Base-by-base conservation (phyloP, 1,140 invertebrate species). In the Micrasema longulum region DNA sequence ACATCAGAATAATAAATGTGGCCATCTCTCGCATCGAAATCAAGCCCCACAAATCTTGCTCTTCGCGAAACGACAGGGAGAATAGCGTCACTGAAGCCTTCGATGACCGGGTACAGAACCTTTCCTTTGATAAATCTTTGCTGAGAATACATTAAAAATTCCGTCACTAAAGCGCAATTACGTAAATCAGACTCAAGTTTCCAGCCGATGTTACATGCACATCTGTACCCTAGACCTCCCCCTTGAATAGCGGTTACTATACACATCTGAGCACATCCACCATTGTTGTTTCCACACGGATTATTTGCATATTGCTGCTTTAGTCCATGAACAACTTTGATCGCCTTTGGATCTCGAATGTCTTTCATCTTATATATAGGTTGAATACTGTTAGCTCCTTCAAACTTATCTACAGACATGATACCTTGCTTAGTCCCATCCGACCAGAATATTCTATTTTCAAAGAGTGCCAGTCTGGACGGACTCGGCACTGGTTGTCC, bases 1-100 rank as follows among this genome's bases (percentile, higher is more conserved):
- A 98, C 97, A 80, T 99, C 97, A 1, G 96, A 98, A 83, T 97
- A 98, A 79, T 98, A 99, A 66, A 99, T 97, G 76, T 95, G 93
- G 76, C 96, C 90, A 76, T 97, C 93, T 69, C 91, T 87, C 0
- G 95, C 91, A 82, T 98, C 96, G 80, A 97, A 99, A 80, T 99
- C 98, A 16, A 99, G 82, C n/a, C 97, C 97, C 3, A 99, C 97
- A 81, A 98, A 98, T 77, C 97, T 87, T 0, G 97, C 97, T 22
- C 96, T 88, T 45, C 94, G 85, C 0, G 96, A 97, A 0, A 97
- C 95, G 1, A 95, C 93, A 0, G 94, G 94, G 9, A 94, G 79
- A 14, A 99, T 98, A 1, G 97, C 97, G 80, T 99, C 97, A 73
- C 92, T 95, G 77, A 98, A 96, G 0, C 93, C 93, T 81, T 95